A percentile compares a stretch with the other conserved stretches of the same genome.
Evolutionary conservation across 2,888 invertebrate species (phyloP).

Genomic region (Catocala sponsa): DNA sequence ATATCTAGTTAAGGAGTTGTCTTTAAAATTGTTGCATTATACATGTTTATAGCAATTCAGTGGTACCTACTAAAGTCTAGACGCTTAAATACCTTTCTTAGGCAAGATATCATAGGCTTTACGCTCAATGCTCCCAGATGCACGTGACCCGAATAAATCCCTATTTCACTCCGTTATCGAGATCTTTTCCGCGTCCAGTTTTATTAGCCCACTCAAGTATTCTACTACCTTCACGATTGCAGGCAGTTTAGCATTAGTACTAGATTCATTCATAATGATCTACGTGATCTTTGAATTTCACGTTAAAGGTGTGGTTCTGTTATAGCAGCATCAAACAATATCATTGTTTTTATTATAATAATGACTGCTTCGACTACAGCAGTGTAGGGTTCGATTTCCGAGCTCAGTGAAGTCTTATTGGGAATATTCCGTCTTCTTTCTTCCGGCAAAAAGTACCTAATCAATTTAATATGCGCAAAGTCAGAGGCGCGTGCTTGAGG

Average conservation of each 20-base stretch:
- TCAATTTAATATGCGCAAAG: too few species aligned
- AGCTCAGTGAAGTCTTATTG: too few species aligned
- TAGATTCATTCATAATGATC: conserved; percentile 24
- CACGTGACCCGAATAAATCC: conserved; percentile 24
- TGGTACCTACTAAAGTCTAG: too few species aligned
- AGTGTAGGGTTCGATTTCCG: too few species aligned
- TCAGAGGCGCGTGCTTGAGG: too few species aligned
- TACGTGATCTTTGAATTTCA: conserved; percentile 11
- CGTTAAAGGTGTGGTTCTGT: background rate
- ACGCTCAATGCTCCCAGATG: background rate
- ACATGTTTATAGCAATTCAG: too few species aligned
- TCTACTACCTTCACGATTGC: conserved; percentile 22
- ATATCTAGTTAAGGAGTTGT: too few species aligned
- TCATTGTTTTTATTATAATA: too few species aligned
- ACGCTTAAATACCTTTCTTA: background rate
- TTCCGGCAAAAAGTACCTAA: too few species aligned
- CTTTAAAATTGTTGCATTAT: too few species aligned
- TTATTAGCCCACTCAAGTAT: conserved; percentile 24
- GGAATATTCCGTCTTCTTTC: too few species aligned
- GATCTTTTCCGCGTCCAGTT: conserved; percentile 23
- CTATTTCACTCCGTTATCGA: conserved; percentile 15
- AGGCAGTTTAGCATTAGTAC: conserved; percentile 17
- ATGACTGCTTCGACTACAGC: too few species aligned
- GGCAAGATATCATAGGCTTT: background rate
- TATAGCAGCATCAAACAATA: background rate